Evolutionary conservation across 2,888 invertebrate genomes (phyloP).

Genomic region (Melinaea marsaeus): DNA sequence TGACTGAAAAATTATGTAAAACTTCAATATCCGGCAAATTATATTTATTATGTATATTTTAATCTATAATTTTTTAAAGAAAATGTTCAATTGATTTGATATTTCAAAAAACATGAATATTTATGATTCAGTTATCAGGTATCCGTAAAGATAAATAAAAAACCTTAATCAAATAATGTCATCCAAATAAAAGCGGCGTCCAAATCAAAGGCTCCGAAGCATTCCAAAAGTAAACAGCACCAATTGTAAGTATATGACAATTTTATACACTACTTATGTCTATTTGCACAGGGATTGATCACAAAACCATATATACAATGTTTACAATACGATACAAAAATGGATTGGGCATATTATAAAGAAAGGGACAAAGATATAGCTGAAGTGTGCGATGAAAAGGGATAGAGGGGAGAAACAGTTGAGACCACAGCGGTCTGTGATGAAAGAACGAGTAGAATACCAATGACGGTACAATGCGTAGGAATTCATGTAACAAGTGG

Average conservation of each 20-base stretch:
- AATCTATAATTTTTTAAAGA: neutral
- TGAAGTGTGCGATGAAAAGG: constrained; percentile 40
- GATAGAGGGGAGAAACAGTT: constrained; percentile 60
- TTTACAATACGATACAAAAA: constrained; percentile 49
- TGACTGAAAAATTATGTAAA: too few relatives aligned
- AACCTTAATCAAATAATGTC: constrained; percentile 43
- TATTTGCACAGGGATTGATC: constrained; percentile 58
- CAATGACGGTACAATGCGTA: constrained; percentile 65
- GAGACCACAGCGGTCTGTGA: constrained; percentile 61
- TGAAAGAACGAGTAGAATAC: constrained; percentile 55
- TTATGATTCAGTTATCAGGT: constrained; percentile 1
- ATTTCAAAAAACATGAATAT: neutral
- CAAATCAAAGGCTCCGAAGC: constrained; percentile 59
- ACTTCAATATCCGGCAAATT: too few relatives aligned
- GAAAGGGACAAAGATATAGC: constrained; percentile 48
- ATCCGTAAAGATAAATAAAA: neutral
- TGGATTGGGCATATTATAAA: constrained; percentile 56
- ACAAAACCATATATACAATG: constrained; percentile 51
- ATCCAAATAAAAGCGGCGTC: constrained; percentile 45
- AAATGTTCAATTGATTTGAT: neutral
- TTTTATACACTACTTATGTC: constrained; percentile 36
- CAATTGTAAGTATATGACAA: constrained; percentile 44
- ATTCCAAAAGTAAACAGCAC: constrained; percentile 54
- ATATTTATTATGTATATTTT: neutral
- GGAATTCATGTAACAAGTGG: constrained; percentile 69